Evolutionary conservation across 1,140 invertebrate genomes (phyloP).

Genomic region (Drosophila micromelanica): DNA sequence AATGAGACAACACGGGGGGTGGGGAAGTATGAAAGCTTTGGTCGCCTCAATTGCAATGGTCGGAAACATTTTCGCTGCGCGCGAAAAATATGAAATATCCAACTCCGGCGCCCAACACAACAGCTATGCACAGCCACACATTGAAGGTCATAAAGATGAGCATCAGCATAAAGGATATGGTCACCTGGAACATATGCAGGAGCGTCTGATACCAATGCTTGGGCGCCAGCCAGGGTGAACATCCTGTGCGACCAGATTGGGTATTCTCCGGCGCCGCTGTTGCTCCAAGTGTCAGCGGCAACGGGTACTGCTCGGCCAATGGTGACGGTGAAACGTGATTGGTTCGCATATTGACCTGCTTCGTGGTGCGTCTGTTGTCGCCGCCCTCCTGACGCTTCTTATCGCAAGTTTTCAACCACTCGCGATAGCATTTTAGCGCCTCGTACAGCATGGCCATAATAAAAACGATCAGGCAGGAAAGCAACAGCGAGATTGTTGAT

Average conservation of each 20-base stretch:
- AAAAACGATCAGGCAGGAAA: conserved; percentile 59
- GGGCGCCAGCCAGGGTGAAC: conserved; percentile 12
- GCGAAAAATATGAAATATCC: conserved; percentile 96
- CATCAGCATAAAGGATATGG: conserved; percentile 97
- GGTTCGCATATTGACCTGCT: background rate
- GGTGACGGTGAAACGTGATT: background rate
- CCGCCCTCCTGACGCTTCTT: conserved; percentile 25
- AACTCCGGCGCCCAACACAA: conserved; percentile 93
- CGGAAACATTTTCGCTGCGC: conserved; percentile 25
- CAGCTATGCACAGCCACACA: conserved; percentile 90
- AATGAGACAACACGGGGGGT: background rate
- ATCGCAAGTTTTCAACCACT: conserved; percentile 41
- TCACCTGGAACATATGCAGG: conserved; percentile 95
- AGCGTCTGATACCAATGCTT: conserved; percentile 92
- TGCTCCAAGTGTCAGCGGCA: background rate
- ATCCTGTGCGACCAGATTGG: background rate
- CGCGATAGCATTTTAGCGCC: conserved; percentile 53
- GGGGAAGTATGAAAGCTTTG: too few species aligned
- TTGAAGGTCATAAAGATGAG: conserved; percentile 98
- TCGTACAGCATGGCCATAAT: conserved; percentile 63
- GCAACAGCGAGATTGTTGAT: background rate
- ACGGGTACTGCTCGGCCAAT: background rate
- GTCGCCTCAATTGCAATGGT: conserved; percentile 59
- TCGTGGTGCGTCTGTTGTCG: background rate
- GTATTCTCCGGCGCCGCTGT: background rate